Evolutionary conservation across 2,888 invertebrate species (phyloP), one percentile per base, ranked within the genome.

Genomic region (Diplolepis rosae): DNA sequence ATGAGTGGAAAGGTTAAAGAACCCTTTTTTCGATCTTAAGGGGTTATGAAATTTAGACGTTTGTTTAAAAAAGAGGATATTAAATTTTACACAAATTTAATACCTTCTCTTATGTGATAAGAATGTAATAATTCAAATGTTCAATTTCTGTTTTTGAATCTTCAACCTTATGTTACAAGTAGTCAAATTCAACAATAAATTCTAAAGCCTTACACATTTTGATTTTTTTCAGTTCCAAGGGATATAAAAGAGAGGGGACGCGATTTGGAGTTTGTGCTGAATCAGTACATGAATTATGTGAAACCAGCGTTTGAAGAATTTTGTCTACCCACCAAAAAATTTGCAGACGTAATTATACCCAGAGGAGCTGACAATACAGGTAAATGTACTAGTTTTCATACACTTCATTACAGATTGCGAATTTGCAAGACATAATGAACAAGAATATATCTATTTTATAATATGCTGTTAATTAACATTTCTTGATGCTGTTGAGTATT

Each of bases 261-360:
- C 48, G 96, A 98, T 88, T 90, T 99, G 86, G 98, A 98, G 84
- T 95, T 96, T 82, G 97, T 99, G 9, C 92, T 99, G 32, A 95
- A 95, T 85, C 98, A 99, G 88, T 99, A 99, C 89, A 98, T 97
- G 94, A 96, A 95, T 84, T 97, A 95, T 88, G 99, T 99, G 1
- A 99, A 99, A 89, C 99, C 99, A n/a, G 99, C 99, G 2, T 99
- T 99, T 89, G 99, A 99, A 88, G 98, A 98, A 90, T 99, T 99
- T 90, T 99, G 98, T 88, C 92, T 97, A 80, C 99, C 99, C 76
- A 99, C 99, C 0, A 99, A 99, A 90, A 99, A 99, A 89, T 99
- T 98, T 91, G 99, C 99, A 69, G 99, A 99, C 91, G 98, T 99
- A 66, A 99, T 99, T 85, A 99, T 99, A 89, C 99, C 99, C 0